These are phyloP conservation scores for Aethes cnicana DNA, from an alignment of 2,888 invertebrate species.

Conservation along the genomic window DNA sequence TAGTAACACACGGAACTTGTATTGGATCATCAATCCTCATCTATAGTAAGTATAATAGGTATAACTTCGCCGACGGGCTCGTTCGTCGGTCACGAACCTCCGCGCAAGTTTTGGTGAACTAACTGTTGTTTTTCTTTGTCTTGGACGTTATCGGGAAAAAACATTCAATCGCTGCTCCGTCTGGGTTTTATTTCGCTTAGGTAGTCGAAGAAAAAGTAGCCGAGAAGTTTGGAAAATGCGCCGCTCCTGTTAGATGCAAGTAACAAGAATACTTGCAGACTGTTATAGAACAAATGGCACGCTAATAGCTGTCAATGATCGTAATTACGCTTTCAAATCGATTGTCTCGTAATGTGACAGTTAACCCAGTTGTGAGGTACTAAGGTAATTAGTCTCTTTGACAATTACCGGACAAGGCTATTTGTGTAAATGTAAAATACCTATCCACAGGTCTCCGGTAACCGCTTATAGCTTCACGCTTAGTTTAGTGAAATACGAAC, in stretches of 20 bases:
- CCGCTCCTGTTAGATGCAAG: background rate
- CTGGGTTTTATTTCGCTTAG: background rate
- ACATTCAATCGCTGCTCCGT: background rate
- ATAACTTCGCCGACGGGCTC: background rate
- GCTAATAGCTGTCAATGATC: slow-evolving; percentile 5
- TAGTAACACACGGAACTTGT: background rate
- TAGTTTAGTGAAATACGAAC: too few species aligned
- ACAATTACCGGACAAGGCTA: too few species aligned
- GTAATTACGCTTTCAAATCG: slow-evolving; percentile 4
- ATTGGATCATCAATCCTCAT: background rate
- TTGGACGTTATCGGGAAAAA: background rate
- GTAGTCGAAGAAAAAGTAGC: too few species aligned
- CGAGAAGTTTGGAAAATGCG: too few species aligned
- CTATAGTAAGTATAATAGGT: too few species aligned
- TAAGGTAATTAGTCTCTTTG: slow-evolving; percentile 10
- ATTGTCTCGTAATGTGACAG: background rate
- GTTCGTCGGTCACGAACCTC: slow-evolving; percentile 1
- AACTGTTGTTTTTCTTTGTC: slow-evolving; percentile 7
- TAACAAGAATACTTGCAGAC: background rate
- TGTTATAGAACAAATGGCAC: background rate
- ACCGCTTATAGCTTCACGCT: too few species aligned
- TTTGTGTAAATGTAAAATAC: background rate
- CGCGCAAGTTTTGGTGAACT: background rate
- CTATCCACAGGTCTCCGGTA: too few species aligned
- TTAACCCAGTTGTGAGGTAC: slow-evolving; percentile 5